Base-by-base conservation (phyloP, 2,888 invertebrate genomes). In the Apamea epomidion region DNA sequence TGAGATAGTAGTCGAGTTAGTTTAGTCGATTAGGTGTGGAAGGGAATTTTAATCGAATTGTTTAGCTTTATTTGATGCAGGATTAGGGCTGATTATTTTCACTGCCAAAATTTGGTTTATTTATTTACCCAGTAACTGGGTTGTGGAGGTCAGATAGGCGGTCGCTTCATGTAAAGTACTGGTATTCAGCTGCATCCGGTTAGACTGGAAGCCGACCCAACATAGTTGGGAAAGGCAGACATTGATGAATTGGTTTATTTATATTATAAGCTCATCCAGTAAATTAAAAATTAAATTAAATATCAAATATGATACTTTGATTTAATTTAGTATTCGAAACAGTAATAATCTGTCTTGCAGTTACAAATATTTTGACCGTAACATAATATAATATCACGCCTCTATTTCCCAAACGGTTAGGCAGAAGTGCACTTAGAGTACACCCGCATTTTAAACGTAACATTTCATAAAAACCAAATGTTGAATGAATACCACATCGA, bases 1-100 rank as follows among this genome's bases (percentile, higher is more conserved):
- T 85, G 88, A 62, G 81, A 81, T 32, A 62, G 48, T 62, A 74
- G 65, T 58, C 74, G 54, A 68, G 37, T 74, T 37, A 6, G 32
- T 82, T 60, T 78, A 78, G 54, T 84, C 75, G 78, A 84, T 79
- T 67, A n/a, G 69, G 4, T 18, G 45, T 8, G 12, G 1, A 25
- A 42, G 8, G 21, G 16, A 67, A 51, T 60, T 48, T 12, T 48
- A 32, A 51, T 70, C 45, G 54, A 86, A 14, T 60, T 48, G 8
- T 8, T 65, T 37, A 0, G 25, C 1, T 29, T 64, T 29, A 32
- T 32, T 64, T 7, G 62, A 29, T 7, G 29, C 2, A 29, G 29
- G 62, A 18, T 62, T 16, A 29, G 29, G 16, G 60, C 14, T 62
- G n/a, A 5, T 14, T 60, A 29, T 60, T 60, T 60, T 60, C n/a